Evolutionary conservation across 2,113 vertebrate genomes (phyloP).

Genomic region (Cepphus grylle): DNA sequence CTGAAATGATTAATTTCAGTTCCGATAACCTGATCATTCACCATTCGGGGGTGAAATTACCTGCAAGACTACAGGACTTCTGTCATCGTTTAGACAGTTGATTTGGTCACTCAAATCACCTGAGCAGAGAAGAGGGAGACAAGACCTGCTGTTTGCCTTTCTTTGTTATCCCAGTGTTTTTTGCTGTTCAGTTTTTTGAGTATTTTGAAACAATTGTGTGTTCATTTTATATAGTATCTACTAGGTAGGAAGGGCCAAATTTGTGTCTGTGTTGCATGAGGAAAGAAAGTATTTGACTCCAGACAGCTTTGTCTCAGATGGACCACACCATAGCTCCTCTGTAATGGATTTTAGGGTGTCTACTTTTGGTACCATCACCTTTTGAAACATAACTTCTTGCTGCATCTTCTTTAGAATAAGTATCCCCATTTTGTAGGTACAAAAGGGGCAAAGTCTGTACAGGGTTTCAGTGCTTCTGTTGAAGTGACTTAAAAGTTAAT

Average conservation of each 20-base stretch:
- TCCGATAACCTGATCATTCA: background rate
- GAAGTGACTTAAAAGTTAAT: background rate
- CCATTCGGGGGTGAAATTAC: background rate
- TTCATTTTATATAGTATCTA: background rate
- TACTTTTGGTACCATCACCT: background rate
- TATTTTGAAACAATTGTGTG: background rate
- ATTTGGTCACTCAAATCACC: background rate
- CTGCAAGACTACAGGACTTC: background rate
- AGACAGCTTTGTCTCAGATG: background rate
- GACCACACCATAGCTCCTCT: background rate
- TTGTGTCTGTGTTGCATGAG: background rate
- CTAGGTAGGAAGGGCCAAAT: background rate
- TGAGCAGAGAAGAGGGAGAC: background rate
- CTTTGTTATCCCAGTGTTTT: background rate
- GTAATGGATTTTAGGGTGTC: background rate
- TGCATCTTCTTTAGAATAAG: background rate
- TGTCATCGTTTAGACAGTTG: background rate
- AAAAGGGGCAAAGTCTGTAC: background rate
- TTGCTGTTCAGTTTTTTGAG: background rate
- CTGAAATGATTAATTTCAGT: background rate
- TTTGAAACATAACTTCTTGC: background rate
- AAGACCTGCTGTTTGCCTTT: background rate
- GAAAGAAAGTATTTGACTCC: background rate
- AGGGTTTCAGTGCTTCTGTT: background rate
- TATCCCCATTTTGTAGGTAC: background rate